Base-by-base conservation (phyloP, 2,113 vertebrate genomes). In the Terrapene triunguis region DNA sequence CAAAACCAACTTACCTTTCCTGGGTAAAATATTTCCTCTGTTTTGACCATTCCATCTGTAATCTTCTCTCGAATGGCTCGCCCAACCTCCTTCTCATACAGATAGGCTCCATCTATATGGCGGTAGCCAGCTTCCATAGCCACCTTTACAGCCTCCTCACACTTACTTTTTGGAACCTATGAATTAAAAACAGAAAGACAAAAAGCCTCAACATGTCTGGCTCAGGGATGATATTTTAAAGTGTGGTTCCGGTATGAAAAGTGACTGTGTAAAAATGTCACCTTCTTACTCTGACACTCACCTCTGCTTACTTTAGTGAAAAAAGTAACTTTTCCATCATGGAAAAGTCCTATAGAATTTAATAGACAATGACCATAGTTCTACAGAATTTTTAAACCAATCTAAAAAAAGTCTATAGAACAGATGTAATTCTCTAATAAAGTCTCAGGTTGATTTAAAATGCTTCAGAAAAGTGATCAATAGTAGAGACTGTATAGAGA, bases 11-110 rank as follows among this genome's bases (percentile, higher is more conserved):
- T 62, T 53, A 98, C 98, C 98, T 98, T 99, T 65, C 99, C 98
- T 17, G 98, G 99, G 94, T 99, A 99, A 96, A 98, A 99, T 82
- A 99, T 98, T 87, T 99, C 98, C 51, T 99, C 97, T 92, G 98
- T 98, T 94, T 79, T 98, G 16, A 99, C 97, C 0, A 97, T 98
- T 74, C 98, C 98, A 89, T 92, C 90, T 38, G 87, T 97, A 14
- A 99, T 98, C 94, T 98, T 99, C 35, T 98, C 98, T 38, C 97
- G 94, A 50, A 98, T 98, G 55, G 98, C 98, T 90, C 96, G 97
- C 47, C 99, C 99, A 24, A 99, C 98, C 92, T 98, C 98, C 12
- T 98, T 98, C 92, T 98, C 98, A 95, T 99, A 99, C 76, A 99
- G 95, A 94, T 98, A 85, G 1, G 99, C 98, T 2, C 98, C 98